Percentiles rank a stretch among this genome's conserved stretches.
Evolutionary conservation across 1,140 invertebrate species (phyloP).

Genomic region (Melipona quadrifasciata): DNA sequence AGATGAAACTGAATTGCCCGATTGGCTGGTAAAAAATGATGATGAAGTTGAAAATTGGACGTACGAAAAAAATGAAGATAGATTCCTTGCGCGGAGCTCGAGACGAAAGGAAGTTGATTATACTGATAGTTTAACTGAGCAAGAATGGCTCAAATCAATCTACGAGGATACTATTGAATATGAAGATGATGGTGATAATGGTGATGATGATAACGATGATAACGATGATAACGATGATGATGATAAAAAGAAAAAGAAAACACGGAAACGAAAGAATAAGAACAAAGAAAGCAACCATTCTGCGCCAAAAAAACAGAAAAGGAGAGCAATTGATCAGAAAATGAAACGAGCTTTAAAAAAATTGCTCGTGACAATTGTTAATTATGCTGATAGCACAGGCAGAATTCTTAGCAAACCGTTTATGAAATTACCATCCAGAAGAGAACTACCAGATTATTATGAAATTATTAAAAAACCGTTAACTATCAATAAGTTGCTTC

Average conservation of each 20-base stretch:
- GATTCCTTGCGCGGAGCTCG: slow-evolving; percentile 93
- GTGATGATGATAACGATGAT: slow-evolving; percentile 84
- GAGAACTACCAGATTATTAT: slow-evolving; percentile 98
- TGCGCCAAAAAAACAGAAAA: slow-evolving; percentile 82
- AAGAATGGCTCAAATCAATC: slow-evolving; percentile 97
- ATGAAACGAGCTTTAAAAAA: slow-evolving; percentile 90
- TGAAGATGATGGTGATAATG: slow-evolving; percentile 88
- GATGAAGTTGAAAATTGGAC: slow-evolving; percentile 93
- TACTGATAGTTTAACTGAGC: slow-evolving; percentile 96
- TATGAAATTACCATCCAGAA: slow-evolving; percentile 95
- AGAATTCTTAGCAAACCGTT: slow-evolving; percentile 95
- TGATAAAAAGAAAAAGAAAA: slow-evolving; percentile 82
- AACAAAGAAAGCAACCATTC: slow-evolving; percentile 83
- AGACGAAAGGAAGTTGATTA: slow-evolving; percentile 99
- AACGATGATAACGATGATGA: slow-evolving; percentile 90
- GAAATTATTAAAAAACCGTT: slow-evolving; percentile 98
- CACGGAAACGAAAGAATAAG: slow-evolving; percentile 83
- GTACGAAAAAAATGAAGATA: slow-evolving; percentile 91
- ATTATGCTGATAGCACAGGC: slow-evolving; percentile 90
- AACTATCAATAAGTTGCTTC: slow-evolving; percentile 96
- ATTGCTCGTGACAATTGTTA: slow-evolving; percentile 90
- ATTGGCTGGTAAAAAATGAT: slow-evolving; percentile 97
- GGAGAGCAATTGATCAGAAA: slow-evolving; percentile 83
- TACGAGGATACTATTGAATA: slow-evolving; percentile 87
- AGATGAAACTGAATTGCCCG: slow-evolving; percentile 96